Conservation (phyloP, 2,797 vertebrate species). For the Sebastiscus albofasciatus region DNA sequence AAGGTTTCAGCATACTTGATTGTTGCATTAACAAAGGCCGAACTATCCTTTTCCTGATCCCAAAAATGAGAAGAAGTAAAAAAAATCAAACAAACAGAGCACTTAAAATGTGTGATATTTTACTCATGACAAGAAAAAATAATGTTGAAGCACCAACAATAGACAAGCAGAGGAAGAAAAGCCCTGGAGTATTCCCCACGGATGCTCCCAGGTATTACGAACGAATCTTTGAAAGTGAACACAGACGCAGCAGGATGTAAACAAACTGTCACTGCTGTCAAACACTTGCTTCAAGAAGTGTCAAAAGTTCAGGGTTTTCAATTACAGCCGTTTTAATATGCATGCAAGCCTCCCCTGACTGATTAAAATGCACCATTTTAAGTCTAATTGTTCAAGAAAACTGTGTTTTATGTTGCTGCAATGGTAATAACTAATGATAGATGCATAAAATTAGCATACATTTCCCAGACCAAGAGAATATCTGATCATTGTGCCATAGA, state of each 20-base stretch:
- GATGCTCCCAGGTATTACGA: conserved; percentile 63
- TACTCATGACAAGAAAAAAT: conserved; percentile 29
- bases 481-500: conserved; percentile 93
- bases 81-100: conserved; percentile 29
- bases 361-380: conserved; percentile 93
- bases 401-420: conserved; percentile 89
- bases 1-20: not conserved
- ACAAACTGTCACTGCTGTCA: conserved; percentile 77
- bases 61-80: not conserved
- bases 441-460: conserved; percentile 99
- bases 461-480: conserved; percentile 92
- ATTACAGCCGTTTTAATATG: conserved; percentile 82
- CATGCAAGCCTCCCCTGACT: conserved; percentile 83
- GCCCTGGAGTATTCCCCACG: conserved; percentile 55
- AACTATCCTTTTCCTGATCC: not conserved
- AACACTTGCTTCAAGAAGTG: conserved; percentile 74
- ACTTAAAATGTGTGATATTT: conserved; percentile 36
- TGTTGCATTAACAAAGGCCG: conserved; percentile 9
- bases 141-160: conserved; percentile 46
- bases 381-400: conserved; percentile 95
- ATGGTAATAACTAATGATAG: conserved; percentile 94
- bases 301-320: conserved; percentile 83
- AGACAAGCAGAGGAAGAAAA: conserved; percentile 26
- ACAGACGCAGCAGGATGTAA: conserved; percentile 68
- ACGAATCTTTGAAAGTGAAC: conserved; percentile 59